These are phyloP conservation scores for Tadarida brasiliensis DNA, from an alignment of 2,797 vertebrate species.

Conservation along the genomic window DNA sequence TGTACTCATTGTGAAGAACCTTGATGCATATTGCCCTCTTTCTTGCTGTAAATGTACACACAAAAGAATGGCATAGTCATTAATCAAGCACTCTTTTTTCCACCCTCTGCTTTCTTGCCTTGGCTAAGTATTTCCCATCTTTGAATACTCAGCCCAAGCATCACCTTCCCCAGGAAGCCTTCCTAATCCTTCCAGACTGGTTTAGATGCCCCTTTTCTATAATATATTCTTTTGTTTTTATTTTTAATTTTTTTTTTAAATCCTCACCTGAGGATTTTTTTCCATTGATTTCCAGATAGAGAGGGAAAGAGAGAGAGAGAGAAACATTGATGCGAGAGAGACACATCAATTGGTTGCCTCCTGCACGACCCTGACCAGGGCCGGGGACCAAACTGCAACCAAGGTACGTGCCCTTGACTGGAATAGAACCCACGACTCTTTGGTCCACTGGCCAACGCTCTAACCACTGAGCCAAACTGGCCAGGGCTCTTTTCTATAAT, in stretches of 20 bases:
- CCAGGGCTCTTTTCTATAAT: neutral
- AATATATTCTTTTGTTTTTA: neutral
- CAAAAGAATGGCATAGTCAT: neutral
- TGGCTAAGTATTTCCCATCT: neutral
- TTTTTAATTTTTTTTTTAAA: no score
- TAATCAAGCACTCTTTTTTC: neutral
- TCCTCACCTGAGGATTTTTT: no score
- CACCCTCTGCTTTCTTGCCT: slow-evolving; percentile 3
- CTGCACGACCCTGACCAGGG: no score
- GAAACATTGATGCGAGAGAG: no score
- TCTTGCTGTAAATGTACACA: neutral
- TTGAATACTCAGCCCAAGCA: neutral
- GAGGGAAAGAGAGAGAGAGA: no score
- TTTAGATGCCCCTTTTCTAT: neutral
- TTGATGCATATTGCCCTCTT: neutral
- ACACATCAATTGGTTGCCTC: no score
- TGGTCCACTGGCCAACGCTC: no score
- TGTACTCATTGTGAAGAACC: neutral
- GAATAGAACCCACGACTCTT: no score
- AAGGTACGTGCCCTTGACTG: no score
- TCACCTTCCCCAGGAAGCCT: neutral
- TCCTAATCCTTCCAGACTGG: neutral
- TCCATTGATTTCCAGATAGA: no score
- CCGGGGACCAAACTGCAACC: no score
- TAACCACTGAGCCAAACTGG: no score